Conservation (phyloP, 2,113 vertebrate genomes). For the Gavialis gangeticus region DNA sequence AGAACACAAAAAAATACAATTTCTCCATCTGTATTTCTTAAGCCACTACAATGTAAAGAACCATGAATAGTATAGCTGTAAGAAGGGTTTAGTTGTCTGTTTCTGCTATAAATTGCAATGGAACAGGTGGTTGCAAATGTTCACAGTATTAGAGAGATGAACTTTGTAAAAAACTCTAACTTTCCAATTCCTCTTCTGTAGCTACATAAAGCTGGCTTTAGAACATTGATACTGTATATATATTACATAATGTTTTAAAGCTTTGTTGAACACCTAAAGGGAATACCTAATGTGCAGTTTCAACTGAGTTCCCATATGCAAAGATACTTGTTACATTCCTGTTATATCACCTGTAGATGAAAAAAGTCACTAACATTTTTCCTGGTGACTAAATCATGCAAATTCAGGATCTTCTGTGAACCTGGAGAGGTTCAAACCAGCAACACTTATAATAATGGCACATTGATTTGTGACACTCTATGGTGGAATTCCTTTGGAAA, state of each 20-base stretch:
- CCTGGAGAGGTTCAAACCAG: constrained; percentile 35
- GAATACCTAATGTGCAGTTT: neutral
- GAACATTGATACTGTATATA: neutral
- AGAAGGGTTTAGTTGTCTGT: neutral
- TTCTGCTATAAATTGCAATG: neutral
- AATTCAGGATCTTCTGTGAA: constrained; percentile 20
- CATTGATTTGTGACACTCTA: constrained; percentile 44
- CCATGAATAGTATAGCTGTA: neutral
- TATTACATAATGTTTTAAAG: neutral
- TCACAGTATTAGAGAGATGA: neutral
- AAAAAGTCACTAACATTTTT: constrained; percentile 16
- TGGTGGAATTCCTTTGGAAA: constrained; percentile 68
- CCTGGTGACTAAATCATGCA: neutral
- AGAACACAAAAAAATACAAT: neutral
- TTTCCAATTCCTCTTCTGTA: neutral
- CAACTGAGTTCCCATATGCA: neutral
- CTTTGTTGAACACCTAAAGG: neutral
- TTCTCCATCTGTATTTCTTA: neutral
- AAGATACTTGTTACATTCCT: neutral
- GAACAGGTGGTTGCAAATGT: neutral
- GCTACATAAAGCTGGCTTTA: neutral
- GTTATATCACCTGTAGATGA: neutral
- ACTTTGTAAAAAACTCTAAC: neutral
- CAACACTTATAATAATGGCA: constrained; percentile 59
- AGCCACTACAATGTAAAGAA: neutral